Percentiles rank a stretch among this genome's conserved stretches.
Conservation (phyloP, 2,113 vertebrate species). For the Ceratotherium simum region DNA sequence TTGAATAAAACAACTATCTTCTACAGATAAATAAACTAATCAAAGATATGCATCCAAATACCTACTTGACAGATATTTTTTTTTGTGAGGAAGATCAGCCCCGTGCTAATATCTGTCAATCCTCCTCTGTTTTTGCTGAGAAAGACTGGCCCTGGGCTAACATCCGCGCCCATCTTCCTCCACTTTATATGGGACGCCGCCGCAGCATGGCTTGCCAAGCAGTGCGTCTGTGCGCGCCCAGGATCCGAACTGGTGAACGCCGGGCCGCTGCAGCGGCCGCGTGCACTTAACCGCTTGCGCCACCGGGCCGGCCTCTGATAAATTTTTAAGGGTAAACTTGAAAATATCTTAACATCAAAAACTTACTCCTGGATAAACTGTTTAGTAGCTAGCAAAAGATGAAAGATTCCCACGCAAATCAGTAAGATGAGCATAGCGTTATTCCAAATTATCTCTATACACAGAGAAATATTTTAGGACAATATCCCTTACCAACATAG, state of each 20-base stretch:
- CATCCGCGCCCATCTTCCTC: too few relatives aligned
- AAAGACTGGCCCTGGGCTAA: too few relatives aligned
- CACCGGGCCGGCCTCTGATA: too few relatives aligned
- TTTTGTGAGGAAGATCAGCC: too few relatives aligned
- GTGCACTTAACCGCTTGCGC: too few relatives aligned
- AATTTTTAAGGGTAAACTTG: constrained; percentile 16
- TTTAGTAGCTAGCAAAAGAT: background rate
- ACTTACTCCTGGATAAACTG: background rate
- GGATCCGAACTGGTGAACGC: too few relatives aligned
- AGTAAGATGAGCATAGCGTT: background rate
- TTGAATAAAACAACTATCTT: background rate
- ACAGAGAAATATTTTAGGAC: background rate
- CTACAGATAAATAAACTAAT: background rate
- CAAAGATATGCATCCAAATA: background rate
- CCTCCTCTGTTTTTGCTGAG: too few relatives aligned
- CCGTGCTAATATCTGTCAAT: too few relatives aligned
- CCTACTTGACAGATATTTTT: background rate
- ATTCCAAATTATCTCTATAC: background rate
- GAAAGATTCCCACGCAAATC: background rate
- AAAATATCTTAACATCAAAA: background rate
- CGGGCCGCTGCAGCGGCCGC: too few relatives aligned
- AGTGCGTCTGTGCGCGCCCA: too few relatives aligned
- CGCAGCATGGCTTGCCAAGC: too few relatives aligned
- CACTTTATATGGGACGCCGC: too few relatives aligned
- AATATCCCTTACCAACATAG: background rate